phyloP scores from a whole-genome alignment of 2,797 vertebrate species.

The Mastacembelus armatus region DNA sequence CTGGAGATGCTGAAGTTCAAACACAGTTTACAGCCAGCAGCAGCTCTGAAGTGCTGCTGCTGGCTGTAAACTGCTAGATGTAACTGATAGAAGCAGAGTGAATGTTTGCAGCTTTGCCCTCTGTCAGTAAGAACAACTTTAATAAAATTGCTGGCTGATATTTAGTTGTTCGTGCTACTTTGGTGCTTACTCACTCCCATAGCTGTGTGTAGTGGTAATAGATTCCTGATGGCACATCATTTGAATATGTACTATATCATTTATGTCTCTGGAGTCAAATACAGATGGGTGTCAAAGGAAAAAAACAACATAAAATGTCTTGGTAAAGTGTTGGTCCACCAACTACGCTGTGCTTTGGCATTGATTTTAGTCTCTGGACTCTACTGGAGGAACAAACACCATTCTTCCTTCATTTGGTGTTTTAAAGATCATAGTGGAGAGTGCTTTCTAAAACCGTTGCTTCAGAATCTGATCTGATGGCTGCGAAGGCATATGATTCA shows the following conservation, averaged over 20 bases:
- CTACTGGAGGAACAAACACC: too few species aligned
- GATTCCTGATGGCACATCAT: neutral
- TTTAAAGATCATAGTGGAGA: too few species aligned
- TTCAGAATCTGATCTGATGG: too few species aligned
- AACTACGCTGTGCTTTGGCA: too few species aligned
- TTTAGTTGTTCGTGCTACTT: constrained; percentile 8
- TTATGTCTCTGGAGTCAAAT: too few species aligned
- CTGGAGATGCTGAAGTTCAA: constrained; percentile 6
- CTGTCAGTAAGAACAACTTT: constrained; percentile 11
- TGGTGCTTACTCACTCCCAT: neutral
- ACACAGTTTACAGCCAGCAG: constrained; percentile 25
- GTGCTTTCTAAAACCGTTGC: too few species aligned
- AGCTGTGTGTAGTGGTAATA: neutral
- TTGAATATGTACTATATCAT: neutral
- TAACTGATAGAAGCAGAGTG: constrained; percentile 14
- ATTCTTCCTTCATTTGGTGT: too few species aligned
- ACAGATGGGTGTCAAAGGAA: too few species aligned
- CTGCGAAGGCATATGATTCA: too few species aligned
- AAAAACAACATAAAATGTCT: too few species aligned
- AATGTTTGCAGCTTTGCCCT: constrained; percentile 2
- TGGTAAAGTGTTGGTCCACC: too few species aligned
- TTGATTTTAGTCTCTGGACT: too few species aligned
- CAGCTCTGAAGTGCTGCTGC: constrained; percentile 1
- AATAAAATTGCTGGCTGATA: neutral
- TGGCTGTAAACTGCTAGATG: constrained; percentile 15